Conservation (phyloP, 1,140 invertebrate species). For the Probaryconus sp. region DNA sequence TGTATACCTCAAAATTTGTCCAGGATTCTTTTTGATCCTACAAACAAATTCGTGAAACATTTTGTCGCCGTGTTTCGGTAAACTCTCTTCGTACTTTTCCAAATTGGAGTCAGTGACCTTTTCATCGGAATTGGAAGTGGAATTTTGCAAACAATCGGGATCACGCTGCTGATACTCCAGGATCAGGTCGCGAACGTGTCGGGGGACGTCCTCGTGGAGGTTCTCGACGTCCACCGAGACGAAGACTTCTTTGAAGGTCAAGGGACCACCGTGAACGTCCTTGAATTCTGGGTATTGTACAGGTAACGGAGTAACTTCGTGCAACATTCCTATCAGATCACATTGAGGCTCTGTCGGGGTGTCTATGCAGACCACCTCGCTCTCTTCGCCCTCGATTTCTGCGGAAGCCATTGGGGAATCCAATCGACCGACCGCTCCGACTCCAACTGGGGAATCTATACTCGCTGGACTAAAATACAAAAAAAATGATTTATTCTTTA, state of each 20-base stretch:
- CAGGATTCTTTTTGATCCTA: conserved; percentile 85
- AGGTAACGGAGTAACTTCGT: conserved; percentile 79
- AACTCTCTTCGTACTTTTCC: conserved; percentile 88
- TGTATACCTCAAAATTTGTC: conserved; percentile 87
- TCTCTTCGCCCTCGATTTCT: conserved; percentile 85
- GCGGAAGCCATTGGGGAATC: conserved; percentile 82
- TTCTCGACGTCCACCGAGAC: conserved; percentile 81
- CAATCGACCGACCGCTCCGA: conserved; percentile 79
- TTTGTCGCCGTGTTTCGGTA: conserved; percentile 88
- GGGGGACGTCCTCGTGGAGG: conserved; percentile 69
- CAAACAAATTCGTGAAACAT: conserved; percentile 88
- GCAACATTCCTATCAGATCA: conserved; percentile 81
- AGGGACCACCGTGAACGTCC: conserved; percentile 33
- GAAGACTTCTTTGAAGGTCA: conserved; percentile 79
- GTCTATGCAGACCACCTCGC: conserved; percentile 83
- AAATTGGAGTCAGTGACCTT: conserved; percentile 62
- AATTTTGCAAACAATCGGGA: conserved; percentile 70
- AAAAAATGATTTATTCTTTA: neutral
- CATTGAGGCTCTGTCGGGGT: conserved; percentile 82
- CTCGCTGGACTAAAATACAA: conserved; percentile 69
- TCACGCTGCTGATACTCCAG: conserved; percentile 82
- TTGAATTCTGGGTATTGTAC: conserved; percentile 73
- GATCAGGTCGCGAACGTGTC: conserved; percentile 82
- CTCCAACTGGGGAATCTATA: conserved; percentile 72
- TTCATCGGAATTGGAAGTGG: conserved; percentile 60